Percentiles rank a stretch among this genome's conserved stretches.
Evolutionary conservation across 2,888 invertebrate genomes (phyloP).

Genomic region (Nemurella pictetii): DNA sequence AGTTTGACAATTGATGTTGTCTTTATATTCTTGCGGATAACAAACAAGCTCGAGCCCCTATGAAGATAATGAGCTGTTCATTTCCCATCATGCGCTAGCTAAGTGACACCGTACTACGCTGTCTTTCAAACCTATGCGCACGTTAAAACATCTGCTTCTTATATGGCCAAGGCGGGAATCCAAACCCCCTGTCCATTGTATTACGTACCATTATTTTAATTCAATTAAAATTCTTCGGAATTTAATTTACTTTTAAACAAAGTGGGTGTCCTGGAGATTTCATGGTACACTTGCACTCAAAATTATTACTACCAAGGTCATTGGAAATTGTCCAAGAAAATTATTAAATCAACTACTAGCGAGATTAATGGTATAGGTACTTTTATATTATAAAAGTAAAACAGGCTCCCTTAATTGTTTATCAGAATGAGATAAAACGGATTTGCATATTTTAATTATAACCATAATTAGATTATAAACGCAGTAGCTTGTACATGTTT

Average conservation of each 20-base stretch:
- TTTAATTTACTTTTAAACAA: slow-evolving; percentile 23
- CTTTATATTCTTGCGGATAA: neutral
- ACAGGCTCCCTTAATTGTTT: slow-evolving; percentile 14
- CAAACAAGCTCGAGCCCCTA: neutral
- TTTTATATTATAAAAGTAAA: neutral
- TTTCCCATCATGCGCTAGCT: neutral
- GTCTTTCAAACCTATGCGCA: neutral
- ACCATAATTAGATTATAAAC: slow-evolving; percentile 29
- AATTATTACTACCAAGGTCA: neutral
- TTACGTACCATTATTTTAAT: slow-evolving; percentile 2
- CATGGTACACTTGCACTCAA: neutral
- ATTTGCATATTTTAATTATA: slow-evolving; percentile 33
- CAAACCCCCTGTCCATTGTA: neutral
- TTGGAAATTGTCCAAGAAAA: slow-evolving; percentile 2
- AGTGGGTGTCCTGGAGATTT: slow-evolving; percentile 26
- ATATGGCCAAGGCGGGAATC: neutral
- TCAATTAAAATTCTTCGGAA: slow-evolving; percentile 4
- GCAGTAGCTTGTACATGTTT: slow-evolving; percentile 28
- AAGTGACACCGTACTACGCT: neutral
- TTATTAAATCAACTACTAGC: neutral
- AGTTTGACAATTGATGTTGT: neutral
- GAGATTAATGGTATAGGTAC: slow-evolving; percentile 8
- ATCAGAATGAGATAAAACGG: slow-evolving; percentile 15
- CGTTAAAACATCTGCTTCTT: neutral
- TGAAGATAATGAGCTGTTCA: neutral